These are phyloP conservation scores for Eublepharis macularius DNA, from an alignment of 2,113 vertebrate genomes.

Conservation along the genomic window DNA sequence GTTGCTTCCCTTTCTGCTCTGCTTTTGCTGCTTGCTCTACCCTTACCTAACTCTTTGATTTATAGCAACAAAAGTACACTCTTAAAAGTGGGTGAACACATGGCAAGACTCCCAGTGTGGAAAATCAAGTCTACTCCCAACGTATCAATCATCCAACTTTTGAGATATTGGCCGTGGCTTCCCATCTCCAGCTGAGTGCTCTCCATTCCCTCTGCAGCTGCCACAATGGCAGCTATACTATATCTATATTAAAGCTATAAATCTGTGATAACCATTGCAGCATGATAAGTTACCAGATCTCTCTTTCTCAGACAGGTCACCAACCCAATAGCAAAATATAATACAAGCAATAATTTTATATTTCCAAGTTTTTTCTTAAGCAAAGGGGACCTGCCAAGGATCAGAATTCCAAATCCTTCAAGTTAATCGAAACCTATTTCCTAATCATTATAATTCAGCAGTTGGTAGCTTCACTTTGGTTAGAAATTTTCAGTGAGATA, in stretches of 20 bases:
- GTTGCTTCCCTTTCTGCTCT: neutral
- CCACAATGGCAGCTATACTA: neutral
- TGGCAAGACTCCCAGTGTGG: too few relatives aligned
- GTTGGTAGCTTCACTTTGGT: constrained; percentile 18
- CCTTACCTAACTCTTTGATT: neutral
- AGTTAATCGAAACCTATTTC: neutral
- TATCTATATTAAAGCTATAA: neutral
- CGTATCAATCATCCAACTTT: neutral
- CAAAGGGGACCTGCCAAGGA: neutral
- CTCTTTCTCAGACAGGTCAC: neutral
- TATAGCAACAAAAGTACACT: neutral
- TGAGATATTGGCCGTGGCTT: neutral
- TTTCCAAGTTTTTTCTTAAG: neutral
- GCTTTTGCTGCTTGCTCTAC: neutral
- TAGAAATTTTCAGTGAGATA: constrained; percentile 14
- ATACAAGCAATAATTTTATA: constrained; percentile 24
- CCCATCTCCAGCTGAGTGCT: neutral
- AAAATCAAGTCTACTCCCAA: neutral
- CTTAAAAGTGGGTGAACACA: neutral
- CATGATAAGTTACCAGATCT: neutral
- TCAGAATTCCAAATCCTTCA: neutral
- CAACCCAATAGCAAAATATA: constrained; percentile 39
- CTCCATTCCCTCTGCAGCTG: neutral
- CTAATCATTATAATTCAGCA: neutral
- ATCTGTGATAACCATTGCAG: neutral